phyloP scores from a whole-genome alignment of 2,797 vertebrate genomes.

The Champsocephalus esox region DNA sequence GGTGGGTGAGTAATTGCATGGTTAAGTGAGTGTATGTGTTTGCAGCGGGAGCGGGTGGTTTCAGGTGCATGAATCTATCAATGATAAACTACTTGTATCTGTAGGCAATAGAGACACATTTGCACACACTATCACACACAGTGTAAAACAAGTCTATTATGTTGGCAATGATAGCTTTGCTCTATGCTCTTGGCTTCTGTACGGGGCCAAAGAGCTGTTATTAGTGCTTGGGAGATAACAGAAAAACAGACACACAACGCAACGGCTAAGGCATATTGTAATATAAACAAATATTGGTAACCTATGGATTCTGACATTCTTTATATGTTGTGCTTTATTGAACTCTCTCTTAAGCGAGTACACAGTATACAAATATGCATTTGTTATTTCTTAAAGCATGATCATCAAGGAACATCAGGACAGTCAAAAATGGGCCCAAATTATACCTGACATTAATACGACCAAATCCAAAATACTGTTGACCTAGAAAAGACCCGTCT shows the following conservation, averaged over 20 bases:
- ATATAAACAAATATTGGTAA: constrained; percentile 6
- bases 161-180: constrained; percentile 50
- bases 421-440: too few relatives aligned
- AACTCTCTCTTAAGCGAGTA: background rate
- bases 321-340: background rate
- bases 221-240: constrained; percentile 59
- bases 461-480: too few relatives aligned
- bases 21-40: constrained; percentile 19
- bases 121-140: background rate
- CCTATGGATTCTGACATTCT: background rate
- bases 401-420: too few relatives aligned
- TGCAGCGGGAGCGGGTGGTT: background rate
- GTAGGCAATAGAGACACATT: constrained; percentile 16
- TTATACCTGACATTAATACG: too few relatives aligned
- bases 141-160: constrained; percentile 50
- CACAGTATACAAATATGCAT: background rate
- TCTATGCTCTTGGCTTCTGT: constrained; percentile 56
- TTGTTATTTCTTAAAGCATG: too few relatives aligned
- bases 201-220: constrained; percentile 55
- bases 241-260: constrained; percentile 29
- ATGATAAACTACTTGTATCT: constrained; percentile 46
- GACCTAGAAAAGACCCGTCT: too few relatives aligned
- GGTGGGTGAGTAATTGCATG: constrained; percentile 35
- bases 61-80: constrained; percentile 33
- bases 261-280: constrained; percentile 20